These are phyloP conservation scores for Squalus acanthias DNA, from an alignment of 2,797 vertebrate species.

Conservation along the genomic window DNA sequence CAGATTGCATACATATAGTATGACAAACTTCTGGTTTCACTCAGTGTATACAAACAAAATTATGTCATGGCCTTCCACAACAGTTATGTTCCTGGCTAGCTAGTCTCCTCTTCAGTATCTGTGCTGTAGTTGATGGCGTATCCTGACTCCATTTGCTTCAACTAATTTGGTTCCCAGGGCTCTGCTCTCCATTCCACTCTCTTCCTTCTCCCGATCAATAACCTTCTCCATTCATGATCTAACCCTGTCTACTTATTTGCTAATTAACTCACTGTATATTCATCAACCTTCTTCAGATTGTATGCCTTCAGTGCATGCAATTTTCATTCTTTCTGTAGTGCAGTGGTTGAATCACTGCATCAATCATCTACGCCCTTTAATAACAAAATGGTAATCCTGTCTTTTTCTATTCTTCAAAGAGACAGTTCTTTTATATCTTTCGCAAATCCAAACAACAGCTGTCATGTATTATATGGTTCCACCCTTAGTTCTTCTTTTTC, in stretches of 20 bases:
- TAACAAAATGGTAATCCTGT: neutral
- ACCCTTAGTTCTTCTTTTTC: neutral
- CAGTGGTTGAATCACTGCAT: neutral
- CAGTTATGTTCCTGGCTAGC: neutral
- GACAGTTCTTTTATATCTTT: neutral
- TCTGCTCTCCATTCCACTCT: neutral
- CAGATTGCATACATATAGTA: neutral
- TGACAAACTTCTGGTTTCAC: neutral
- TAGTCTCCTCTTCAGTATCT: neutral
- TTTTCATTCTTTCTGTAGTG: neutral
- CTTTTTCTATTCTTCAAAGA: neutral
- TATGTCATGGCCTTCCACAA: no score
- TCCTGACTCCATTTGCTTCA: neutral
- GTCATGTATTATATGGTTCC: neutral
- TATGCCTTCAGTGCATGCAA: neutral
- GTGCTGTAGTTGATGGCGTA: neutral
- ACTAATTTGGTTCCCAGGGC: neutral
- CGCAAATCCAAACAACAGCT: neutral
- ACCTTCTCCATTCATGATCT: neutral
- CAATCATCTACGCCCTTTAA: neutral
- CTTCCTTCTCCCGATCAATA: neutral
- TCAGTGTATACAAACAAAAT: neutral
- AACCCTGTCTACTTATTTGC: neutral
- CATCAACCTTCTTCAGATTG: no score
- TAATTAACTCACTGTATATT: neutral